Percentiles rank a stretch among this genome's conserved stretches.
phyloP scores from a whole-genome alignment of 2,888 invertebrate genomes.

The Theodoxus fluviatilis region DNA sequence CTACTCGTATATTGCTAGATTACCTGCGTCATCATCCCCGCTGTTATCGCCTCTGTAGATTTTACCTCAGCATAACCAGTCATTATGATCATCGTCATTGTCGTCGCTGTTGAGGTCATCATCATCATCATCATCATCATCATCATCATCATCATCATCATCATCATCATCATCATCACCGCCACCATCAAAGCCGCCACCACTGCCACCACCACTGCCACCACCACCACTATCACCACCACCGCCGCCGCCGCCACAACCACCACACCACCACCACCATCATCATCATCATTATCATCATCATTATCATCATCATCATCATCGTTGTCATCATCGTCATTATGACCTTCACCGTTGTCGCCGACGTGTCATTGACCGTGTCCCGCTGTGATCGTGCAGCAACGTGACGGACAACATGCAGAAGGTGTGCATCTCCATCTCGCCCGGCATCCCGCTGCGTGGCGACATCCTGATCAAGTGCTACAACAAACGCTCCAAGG shows the following conservation, averaged over 20 bases:
- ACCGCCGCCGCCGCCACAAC: neutral
- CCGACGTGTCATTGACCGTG: too few species aligned
- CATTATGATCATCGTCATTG: neutral
- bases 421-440: slow-evolving; percentile 77
- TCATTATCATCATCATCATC: neutral
- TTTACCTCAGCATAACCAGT: too few species aligned
- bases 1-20: too few species aligned
- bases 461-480: slow-evolving; percentile 92
- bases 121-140: slow-evolving; percentile 2
- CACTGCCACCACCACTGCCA: neutral
- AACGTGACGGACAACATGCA: slow-evolving; percentile 74
- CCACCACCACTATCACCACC: neutral
- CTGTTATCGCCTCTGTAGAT: neutral
- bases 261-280: neutral
- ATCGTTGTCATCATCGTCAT: neutral
- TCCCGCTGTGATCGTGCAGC: too few species aligned
- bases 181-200: neutral
- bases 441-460: slow-evolving; percentile 77
- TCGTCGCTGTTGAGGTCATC: neutral
- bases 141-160: neutral
- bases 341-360: neutral
- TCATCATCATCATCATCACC: neutral
- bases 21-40: too few species aligned
- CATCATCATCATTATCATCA: neutral
- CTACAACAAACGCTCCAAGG: slow-evolving; percentile 74